These are phyloP conservation scores for Smutsia temminckii DNA, from an alignment of 2,797 vertebrate species.

Conservation along the genomic window DNA sequence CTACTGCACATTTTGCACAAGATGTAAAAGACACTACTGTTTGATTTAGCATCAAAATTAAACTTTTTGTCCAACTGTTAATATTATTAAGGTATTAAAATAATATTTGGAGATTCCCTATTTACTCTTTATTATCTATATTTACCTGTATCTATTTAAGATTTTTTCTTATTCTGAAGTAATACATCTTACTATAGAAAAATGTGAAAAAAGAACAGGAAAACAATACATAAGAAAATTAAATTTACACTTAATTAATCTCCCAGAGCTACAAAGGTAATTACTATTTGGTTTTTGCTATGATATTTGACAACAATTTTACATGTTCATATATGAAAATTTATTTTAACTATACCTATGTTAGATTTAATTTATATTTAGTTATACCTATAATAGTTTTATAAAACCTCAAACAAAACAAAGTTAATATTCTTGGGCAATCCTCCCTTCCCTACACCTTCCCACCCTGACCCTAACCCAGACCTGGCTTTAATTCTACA, in stretches of 20 bases:
- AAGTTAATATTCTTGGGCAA: not conserved
- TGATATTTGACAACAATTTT: not conserved
- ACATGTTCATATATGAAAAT: not conserved
- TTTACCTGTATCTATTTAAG: not conserved
- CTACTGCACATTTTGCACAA: not conserved
- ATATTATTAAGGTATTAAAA: not conserved
- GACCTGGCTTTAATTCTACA: not conserved
- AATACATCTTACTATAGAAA: conserved; percentile 15
- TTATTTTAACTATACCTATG: not conserved
- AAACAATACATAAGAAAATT: conserved; percentile 23
- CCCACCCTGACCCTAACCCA: fast-evolving
- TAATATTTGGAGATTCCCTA: not conserved
- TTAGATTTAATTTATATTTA: conserved; percentile 16
- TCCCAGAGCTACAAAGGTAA: not conserved
- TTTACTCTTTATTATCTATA: not conserved
- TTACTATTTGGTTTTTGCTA: not conserved
- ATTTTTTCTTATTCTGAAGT: not conserved
- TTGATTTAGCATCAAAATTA: conserved; percentile 25
- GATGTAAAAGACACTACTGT: not conserved
- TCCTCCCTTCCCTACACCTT: not conserved
- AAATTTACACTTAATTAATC: not conserved
- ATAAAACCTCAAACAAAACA: not conserved
- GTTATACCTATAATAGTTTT: not conserved
- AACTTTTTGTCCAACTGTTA: not conserved
- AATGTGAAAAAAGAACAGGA: not conserved